Evolutionary conservation across 2,113 vertebrate species (phyloP).

Genomic region (Empidonax alnorum): DNA sequence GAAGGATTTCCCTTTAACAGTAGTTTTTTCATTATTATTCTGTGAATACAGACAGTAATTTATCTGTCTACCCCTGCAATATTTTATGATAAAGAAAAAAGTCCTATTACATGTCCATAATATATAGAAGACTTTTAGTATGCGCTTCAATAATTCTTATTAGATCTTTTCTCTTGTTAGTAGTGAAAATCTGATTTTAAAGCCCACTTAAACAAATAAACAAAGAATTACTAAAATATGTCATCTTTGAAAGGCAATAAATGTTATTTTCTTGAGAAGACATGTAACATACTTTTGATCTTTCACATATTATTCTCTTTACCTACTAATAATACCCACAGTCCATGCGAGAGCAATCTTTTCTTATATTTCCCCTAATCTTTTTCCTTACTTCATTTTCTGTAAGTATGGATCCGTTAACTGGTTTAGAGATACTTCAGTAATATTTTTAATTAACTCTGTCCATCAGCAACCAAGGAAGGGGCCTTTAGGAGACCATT

Average conservation of each 20-base stretch:
- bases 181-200: conserved; percentile 37
- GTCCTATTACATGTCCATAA: conserved; percentile 26
- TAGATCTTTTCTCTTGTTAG: conserved; percentile 5
- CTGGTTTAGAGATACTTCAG: not conserved
- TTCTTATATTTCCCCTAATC: not conserved
- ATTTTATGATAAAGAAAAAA: conserved; percentile 29
- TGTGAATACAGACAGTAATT: conserved; percentile 52
- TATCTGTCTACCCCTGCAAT: conserved; percentile 44
- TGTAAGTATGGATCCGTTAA: not conserved
- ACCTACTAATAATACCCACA: not conserved
- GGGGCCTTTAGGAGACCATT: not conserved
- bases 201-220: conserved; percentile 56
- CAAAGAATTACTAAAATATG: conserved; percentile 36
- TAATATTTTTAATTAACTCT: not conserved
- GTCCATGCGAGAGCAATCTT: not conserved
- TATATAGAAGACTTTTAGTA: conserved; percentile 36
- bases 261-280: conserved; percentile 22
- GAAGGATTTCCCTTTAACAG: conserved; percentile 42
- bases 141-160: conserved; percentile 11
- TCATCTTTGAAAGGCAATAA: conserved; percentile 32
- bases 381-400: not conserved
- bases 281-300: not conserved
- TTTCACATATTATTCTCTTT: not conserved
- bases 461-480: not conserved
- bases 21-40: conserved; percentile 55